These are phyloP conservation scores for Mesembrinibis cayennensis DNA, from an alignment of 2,113 vertebrate genomes.

Conservation along the genomic window DNA sequence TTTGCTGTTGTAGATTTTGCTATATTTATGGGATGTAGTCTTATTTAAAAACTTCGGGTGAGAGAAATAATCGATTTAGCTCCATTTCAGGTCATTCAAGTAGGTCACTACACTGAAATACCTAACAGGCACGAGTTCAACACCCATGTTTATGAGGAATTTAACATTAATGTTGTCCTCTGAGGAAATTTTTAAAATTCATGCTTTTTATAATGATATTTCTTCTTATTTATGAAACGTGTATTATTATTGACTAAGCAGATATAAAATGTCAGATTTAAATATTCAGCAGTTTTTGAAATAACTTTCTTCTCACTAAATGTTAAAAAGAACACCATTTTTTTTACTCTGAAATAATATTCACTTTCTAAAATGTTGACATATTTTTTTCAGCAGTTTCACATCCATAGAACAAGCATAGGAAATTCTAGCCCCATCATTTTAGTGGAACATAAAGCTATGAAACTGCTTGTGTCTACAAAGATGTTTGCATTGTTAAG, in stretches of 20 bases:
- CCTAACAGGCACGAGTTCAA: fast-evolving
- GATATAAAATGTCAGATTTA: conserved; percentile 19
- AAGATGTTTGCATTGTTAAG: not conserved
- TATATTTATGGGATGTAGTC: not conserved
- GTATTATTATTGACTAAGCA: not conserved
- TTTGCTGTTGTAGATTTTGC: not conserved
- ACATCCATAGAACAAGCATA: not conserved
- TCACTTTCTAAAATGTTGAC: conserved; percentile 6
- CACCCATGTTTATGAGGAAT: not conserved
- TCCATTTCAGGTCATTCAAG: not conserved
- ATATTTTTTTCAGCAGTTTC: not conserved
- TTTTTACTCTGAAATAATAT: conserved; percentile 9
- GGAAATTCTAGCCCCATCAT: not conserved
- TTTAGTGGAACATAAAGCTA: not conserved
- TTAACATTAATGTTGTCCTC: not conserved
- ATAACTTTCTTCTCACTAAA: not conserved
- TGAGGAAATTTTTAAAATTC: not conserved
- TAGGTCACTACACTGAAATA: not conserved
- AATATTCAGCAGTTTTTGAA: conserved; percentile 2
- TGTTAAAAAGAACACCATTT: not conserved
- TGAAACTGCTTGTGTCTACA: not conserved
- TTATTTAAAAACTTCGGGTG: not conserved
- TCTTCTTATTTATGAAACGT: not conserved
- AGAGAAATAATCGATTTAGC: not conserved
- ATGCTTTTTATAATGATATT: not conserved